A percentile compares a stretch with the other conserved stretches of the same genome.
phyloP scores from a whole-genome alignment of 1,140 invertebrate species.

The Caerostris extrusa region DNA sequence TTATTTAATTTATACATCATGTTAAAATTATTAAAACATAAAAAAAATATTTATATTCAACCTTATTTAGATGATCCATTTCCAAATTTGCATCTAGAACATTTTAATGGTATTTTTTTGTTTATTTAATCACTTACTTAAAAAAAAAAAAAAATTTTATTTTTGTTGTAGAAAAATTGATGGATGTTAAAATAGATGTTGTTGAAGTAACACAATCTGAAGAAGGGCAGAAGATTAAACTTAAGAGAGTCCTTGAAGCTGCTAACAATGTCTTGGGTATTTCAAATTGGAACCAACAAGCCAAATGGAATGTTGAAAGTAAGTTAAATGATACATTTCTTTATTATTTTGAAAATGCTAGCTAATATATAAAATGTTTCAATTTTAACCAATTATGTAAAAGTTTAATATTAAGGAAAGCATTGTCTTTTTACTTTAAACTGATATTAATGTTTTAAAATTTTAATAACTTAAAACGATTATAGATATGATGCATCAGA shows the following conservation, averaged over 20 bases:
- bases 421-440: neutral
- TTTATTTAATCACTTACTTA: neutral
- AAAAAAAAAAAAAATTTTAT: neutral
- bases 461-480: too few species aligned
- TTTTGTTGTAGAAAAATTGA: slow-evolving; percentile 89
- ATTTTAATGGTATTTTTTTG: neutral
- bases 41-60: too few species aligned
- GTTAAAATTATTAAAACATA: too few species aligned
- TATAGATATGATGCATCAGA: neutral
- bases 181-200: slow-evolving; percentile 94
- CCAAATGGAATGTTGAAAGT: slow-evolving; percentile 97
- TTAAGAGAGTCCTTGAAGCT: slow-evolving; percentile 92
- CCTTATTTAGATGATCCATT: too few species aligned
- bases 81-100: too few species aligned
- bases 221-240: slow-evolving; percentile 97
- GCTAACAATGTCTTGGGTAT: slow-evolving; percentile 89
- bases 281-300: slow-evolving; percentile 81
- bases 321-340: slow-evolving; percentile 79
- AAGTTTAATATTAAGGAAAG: neutral
- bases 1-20: too few species aligned
- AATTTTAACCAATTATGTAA: neutral
- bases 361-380: neutral
- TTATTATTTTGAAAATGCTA: neutral
- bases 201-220: slow-evolving; percentile 99
- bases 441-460: too few species aligned